Conservation (phyloP, 2,888 invertebrate species). For the Endomychus coccineus region DNA sequence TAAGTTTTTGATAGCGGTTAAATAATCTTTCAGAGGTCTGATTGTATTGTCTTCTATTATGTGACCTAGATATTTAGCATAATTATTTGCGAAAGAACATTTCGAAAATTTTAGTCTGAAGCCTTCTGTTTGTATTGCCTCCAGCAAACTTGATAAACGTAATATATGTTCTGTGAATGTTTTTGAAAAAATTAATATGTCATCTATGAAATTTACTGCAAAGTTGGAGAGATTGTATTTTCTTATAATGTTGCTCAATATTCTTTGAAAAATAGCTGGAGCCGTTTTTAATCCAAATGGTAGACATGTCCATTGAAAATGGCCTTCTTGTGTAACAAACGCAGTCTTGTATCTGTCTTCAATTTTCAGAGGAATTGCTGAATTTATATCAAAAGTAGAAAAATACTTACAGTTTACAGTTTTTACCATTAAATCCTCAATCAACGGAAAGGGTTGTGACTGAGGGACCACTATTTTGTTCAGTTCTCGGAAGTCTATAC, state of each 20-base stretch:
- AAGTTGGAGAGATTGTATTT: slow-evolving; percentile 15
- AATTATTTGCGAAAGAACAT: slow-evolving; percentile 21
- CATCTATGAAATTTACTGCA: no score
- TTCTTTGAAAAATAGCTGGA: slow-evolving; percentile 32
- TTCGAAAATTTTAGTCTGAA: slow-evolving; percentile 22
- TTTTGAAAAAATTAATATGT: no score
- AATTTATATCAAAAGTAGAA: slow-evolving; percentile 33
- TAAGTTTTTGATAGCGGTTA: slow-evolving; percentile 16
- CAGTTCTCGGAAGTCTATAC: slow-evolving; percentile 5
- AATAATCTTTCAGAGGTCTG: slow-evolving; percentile 20
- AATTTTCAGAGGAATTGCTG: slow-evolving; percentile 33
- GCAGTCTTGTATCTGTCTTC: slow-evolving; percentile 32
- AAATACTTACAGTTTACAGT: slow-evolving; percentile 33
- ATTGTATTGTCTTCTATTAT: slow-evolving; percentile 20
- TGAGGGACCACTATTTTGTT: slow-evolving; percentile 28
- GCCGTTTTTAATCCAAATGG: slow-evolving; percentile 29
- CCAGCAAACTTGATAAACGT: no score
- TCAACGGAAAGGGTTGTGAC: slow-evolving; percentile 33
- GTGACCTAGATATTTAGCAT: slow-evolving; percentile 19
- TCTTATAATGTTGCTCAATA: slow-evolving; percentile 19
- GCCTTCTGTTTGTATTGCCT: slow-evolving; percentile 22
- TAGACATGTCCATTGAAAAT: no score
- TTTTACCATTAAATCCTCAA: slow-evolving; percentile 32
- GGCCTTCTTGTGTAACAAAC: no score
- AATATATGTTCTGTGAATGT: no score